Evolutionary conservation across 1,140 invertebrate genomes (phyloP).

Genomic region (Drosophila pseudoobscura): DNA sequence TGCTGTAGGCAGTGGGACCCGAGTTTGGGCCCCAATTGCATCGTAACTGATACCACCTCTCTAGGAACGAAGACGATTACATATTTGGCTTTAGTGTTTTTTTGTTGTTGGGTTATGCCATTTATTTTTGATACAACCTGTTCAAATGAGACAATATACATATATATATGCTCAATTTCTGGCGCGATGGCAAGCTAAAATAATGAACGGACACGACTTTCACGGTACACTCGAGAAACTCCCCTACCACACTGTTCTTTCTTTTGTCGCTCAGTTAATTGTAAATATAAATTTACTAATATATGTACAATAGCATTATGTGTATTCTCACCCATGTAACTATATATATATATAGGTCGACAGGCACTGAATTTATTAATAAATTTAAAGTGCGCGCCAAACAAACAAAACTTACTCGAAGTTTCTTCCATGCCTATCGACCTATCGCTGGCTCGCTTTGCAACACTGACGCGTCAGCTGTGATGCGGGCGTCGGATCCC

Average conservation of each 20-base stretch:
- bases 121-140: slow-evolving; percentile 78
- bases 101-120: slow-evolving; percentile 50
- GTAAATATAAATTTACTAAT: slow-evolving; percentile 54
- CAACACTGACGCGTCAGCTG: too few species aligned
- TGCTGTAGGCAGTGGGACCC: slow-evolving; percentile 86
- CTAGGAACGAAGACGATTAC: slow-evolving; percentile 44
- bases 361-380: slow-evolving; percentile 63
- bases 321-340: slow-evolving; percentile 48
- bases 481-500: too few species aligned
- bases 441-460: too few species aligned
- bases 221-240: slow-evolving; percentile 12
- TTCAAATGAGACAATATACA: slow-evolving; percentile 72
- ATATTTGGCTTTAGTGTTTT: slow-evolving; percentile 55
- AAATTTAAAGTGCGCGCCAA: slow-evolving; percentile 67
- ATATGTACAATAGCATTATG: slow-evolving; percentile 26
- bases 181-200: slow-evolving; percentile 36
- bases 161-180: slow-evolving; percentile 62
- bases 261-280: slow-evolving; percentile 62
- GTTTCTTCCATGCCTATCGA: too few species aligned
- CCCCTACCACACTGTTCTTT: slow-evolving; percentile 38
- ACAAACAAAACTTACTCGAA: too few species aligned
- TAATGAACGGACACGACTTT: slow-evolving; percentile 22
- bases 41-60: slow-evolving; percentile 76
- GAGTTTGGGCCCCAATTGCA: slow-evolving; percentile 45
- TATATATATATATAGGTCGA: slow-evolving; percentile 37